Conservation (phyloP, 2,113 vertebrate species). For the Spheniscus mendiculus region DNA sequence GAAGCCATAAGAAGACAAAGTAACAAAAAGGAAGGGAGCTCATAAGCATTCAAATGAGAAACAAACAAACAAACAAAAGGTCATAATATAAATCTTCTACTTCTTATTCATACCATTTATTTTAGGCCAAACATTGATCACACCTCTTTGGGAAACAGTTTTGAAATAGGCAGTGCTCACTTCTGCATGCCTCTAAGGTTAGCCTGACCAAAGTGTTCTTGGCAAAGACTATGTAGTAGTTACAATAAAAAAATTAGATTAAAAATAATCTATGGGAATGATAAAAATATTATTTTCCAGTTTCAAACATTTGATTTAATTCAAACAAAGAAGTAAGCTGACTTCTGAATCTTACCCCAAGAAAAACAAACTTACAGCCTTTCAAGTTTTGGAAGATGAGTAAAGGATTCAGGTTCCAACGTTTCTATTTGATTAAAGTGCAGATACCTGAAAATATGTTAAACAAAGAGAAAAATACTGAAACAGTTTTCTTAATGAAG, state of each 20-base stretch:
- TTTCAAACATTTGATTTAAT: background rate
- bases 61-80: background rate
- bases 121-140: background rate
- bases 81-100: background rate
- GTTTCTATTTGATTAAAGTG: slow-evolving; percentile 99
- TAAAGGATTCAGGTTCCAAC: slow-evolving; percentile 93
- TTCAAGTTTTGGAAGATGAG: slow-evolving; percentile 94
- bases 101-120: background rate
- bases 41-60: background rate
- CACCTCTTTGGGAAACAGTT: background rate
- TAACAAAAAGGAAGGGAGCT: background rate
- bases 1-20: background rate
- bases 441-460: slow-evolving; percentile 85
- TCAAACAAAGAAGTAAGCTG: background rate
- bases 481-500: background rate
- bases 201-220: background rate
- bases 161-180: background rate
- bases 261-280: background rate
- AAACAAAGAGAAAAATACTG: background rate
- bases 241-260: background rate
- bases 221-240: background rate
- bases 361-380: slow-evolving; percentile 87
- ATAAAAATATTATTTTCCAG: background rate
- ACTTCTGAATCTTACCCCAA: slow-evolving; percentile 27
- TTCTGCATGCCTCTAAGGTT: background rate